phyloP scores from a whole-genome alignment of 2,888 invertebrate species.

The Mesorhabditis sp. region DNA sequence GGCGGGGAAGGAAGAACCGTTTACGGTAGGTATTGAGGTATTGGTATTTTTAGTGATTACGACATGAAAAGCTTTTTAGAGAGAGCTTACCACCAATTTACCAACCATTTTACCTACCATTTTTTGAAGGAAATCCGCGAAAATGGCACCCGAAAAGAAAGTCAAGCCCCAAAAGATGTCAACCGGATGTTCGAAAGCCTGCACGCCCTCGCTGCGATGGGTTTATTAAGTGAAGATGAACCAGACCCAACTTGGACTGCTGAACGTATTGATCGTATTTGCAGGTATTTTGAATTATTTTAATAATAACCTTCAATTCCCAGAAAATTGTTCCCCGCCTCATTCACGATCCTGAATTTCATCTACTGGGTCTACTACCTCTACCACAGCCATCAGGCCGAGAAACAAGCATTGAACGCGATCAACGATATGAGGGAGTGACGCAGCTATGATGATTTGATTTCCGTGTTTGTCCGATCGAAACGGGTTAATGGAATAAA shows the following conservation, averaged over 20 bases:
- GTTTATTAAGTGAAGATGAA: neutral
- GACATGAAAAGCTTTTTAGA: neutral
- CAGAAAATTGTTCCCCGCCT: conserved; percentile 48
- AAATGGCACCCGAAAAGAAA: conserved; percentile 12
- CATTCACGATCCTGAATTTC: conserved; percentile 44
- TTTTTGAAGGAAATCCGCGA: neutral
- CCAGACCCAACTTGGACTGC: conserved; percentile 37
- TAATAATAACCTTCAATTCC: too few species aligned
- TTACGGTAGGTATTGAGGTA: conserved; percentile 12
- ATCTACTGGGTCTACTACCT: conserved; percentile 53
- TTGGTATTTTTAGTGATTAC: neutral
- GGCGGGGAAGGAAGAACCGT: conserved; percentile 24
- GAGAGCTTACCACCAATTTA: neutral
- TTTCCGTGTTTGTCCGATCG: too few species aligned
- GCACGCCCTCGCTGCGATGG: conserved; percentile 32
- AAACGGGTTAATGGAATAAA: too few species aligned
- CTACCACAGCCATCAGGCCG: conserved; percentile 41
- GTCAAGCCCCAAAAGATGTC: conserved; percentile 20
- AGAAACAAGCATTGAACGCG: conserved; percentile 31
- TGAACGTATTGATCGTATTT: conserved; percentile 44
- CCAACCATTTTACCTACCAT: too few species aligned
- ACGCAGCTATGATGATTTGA: too few species aligned
- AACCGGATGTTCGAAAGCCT: conserved; percentile 34
- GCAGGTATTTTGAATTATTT: conserved; percentile 31
- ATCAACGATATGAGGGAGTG: too few species aligned